phyloP scores from a whole-genome alignment of 2,888 invertebrate genomes.

The Pilophorus perplexus region DNA sequence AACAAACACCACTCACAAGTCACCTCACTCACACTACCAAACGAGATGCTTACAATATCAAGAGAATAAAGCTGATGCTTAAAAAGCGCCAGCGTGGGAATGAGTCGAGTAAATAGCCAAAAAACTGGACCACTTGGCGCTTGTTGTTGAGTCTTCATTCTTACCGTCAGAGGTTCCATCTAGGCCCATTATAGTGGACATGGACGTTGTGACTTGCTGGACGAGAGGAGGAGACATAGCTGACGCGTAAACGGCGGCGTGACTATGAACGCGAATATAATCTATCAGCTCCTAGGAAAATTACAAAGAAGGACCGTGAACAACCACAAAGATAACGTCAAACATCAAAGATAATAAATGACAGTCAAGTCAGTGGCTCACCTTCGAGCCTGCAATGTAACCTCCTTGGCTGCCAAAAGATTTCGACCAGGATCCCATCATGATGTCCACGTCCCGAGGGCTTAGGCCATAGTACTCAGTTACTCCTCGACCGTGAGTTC shows the following conservation, averaged over 20 bases:
- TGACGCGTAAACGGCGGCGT: constrained; percentile 81
- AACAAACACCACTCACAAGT: too few species aligned
- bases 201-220: constrained; percentile 86
- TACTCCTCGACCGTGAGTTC: constrained; percentile 80
- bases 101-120: too few species aligned
- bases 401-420: constrained; percentile 97
- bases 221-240: constrained; percentile 87
- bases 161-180: constrained; percentile 71
- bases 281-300: constrained; percentile 65
- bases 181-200: constrained; percentile 81
- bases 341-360: too few species aligned
- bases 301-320: too few species aligned
- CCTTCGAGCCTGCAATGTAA: constrained; percentile 88
- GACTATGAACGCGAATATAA: constrained; percentile 73
- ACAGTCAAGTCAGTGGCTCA: too few species aligned
- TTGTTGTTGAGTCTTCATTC: not conserved
- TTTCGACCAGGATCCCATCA: constrained; percentile 99
- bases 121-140: not conserved
- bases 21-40: too few species aligned
- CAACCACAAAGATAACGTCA: too few species aligned
- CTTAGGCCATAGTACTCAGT: constrained; percentile 81
- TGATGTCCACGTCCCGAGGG: constrained; percentile 82
- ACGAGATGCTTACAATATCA: too few species aligned
- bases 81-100: too few species aligned
- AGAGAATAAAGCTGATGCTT: too few species aligned